Percentiles rank a stretch among this genome's conserved stretches.
phyloP scores from a whole-genome alignment of 2,797 vertebrate species.

The Bothrops alternatus region DNA sequence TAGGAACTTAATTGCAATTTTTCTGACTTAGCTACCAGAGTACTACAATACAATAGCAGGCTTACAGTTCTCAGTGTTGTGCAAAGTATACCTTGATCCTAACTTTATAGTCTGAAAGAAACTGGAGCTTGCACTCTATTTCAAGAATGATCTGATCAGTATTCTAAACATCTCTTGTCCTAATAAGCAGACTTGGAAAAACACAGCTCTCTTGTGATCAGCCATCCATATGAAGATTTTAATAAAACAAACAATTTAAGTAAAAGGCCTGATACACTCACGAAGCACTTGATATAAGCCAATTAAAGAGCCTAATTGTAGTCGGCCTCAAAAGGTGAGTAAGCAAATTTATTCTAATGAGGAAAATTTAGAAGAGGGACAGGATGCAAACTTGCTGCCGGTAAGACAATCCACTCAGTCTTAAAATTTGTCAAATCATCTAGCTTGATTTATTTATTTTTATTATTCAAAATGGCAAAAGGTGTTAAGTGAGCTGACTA shows the following conservation, averaged over 20 bases:
- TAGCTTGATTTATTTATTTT: background rate
- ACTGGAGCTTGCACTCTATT: background rate
- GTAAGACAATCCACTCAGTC: conserved; percentile 4
- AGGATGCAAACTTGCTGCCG: conserved; percentile 2
- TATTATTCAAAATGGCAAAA: conserved; percentile 1
- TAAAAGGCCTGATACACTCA: conserved; percentile 24
- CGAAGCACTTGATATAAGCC: conserved; percentile 15
- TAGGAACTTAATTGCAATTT: background rate
- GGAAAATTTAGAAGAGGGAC: conserved; percentile 13
- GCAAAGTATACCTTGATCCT: background rate
- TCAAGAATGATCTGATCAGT: conserved; percentile 26
- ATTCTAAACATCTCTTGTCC: conserved; percentile 9
- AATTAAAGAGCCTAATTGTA: conserved; percentile 34
- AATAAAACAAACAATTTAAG: conserved; percentile 38
- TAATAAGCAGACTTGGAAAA: conserved; percentile 27
- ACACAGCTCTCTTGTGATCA: conserved; percentile 23
- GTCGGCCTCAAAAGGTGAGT: conserved; percentile 29
- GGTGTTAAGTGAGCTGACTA: background rate
- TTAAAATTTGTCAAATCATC: conserved; percentile 7
- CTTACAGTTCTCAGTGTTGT: background rate
- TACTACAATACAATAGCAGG: background rate
- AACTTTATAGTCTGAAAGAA: background rate
- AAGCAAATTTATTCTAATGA: conserved; percentile 30
- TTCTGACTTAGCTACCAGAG: background rate
- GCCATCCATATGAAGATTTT: conserved; percentile 33